Evolutionary conservation across 1,140 invertebrate genomes (phyloP).

Genomic region (Lysiphlebus fabarum): DNA sequence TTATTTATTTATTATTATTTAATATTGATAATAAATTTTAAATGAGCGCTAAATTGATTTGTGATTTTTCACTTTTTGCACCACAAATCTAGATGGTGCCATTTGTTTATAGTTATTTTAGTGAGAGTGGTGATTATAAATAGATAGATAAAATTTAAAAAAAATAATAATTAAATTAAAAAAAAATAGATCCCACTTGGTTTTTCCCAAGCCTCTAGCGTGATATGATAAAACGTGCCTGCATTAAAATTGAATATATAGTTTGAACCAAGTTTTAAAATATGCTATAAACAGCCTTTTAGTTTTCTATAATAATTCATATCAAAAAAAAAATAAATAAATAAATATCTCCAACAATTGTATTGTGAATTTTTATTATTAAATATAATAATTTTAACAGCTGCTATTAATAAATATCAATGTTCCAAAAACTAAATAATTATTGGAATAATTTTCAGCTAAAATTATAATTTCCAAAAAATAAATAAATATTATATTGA

Average conservation of each 20-base stretch:
- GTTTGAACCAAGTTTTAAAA: constrained; percentile 37
- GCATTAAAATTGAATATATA: constrained; percentile 38
- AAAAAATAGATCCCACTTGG: constrained; percentile 35
- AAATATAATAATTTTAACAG: no score
- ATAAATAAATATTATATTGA: not conserved
- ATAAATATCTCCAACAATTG: no score
- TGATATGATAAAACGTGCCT: constrained; percentile 57
- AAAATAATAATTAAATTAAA: constrained; percentile 6
- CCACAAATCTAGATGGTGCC: not conserved
- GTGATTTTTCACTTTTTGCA: constrained; percentile 23
- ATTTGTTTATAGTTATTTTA: not conserved
- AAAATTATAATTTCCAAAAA: not conserved
- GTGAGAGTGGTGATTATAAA: constrained; percentile 16
- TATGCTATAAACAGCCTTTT: constrained; percentile 39
- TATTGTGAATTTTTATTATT: no score
- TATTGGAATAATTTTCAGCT: no score
- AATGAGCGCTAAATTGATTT: constrained; percentile 16
- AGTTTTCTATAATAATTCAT: constrained; percentile 45
- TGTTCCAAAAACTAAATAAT: no score
- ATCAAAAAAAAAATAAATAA: no score
- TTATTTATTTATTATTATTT: not conserved
- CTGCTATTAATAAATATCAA: no score
- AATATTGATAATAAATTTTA: not conserved
- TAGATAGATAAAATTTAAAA: constrained; percentile 24
- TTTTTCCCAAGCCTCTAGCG: constrained; percentile 51